These are phyloP conservation scores for Ariolimax columbianus DNA, from an alignment of 2,888 invertebrate genomes.

Conservation along the genomic window DNA sequence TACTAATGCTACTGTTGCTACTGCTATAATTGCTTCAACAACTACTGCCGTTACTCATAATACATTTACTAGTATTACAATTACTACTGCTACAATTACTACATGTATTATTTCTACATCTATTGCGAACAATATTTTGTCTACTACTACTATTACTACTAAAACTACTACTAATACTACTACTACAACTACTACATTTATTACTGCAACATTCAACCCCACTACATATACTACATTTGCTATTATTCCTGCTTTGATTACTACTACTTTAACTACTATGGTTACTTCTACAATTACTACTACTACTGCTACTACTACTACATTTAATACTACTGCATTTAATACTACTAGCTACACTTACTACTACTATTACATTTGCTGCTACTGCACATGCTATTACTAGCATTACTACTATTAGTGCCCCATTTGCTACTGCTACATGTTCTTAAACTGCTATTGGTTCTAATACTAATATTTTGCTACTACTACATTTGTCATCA, in stretches of 20 bases:
- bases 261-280: neutral
- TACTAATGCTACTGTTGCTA: slow-evolving; percentile 22
- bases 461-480: too few species aligned
- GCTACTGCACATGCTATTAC: too few species aligned
- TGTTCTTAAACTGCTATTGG: too few species aligned
- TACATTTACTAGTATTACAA: neutral
- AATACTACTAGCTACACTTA: neutral
- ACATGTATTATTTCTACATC: slow-evolving; percentile 5
- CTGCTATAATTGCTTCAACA: slow-evolving; percentile 29
- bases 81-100: neutral
- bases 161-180: slow-evolving; percentile 44
- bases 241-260: neutral
- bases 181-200: slow-evolving; percentile 16
- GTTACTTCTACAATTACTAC: slow-evolving; percentile 5
- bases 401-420: too few species aligned
- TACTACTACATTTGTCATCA: too few species aligned
- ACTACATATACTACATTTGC: slow-evolving; percentile 32
- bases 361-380: too few species aligned
- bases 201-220: slow-evolving; percentile 18
- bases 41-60: slow-evolving; percentile 23
- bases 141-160: slow-evolving; percentile 49
- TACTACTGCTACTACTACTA: slow-evolving; percentile 17
- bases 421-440: too few species aligned
- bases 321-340: neutral
- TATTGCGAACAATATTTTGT: neutral